Conservation (phyloP, 2,797 vertebrate genomes). For the Rhincodon typus region DNA sequence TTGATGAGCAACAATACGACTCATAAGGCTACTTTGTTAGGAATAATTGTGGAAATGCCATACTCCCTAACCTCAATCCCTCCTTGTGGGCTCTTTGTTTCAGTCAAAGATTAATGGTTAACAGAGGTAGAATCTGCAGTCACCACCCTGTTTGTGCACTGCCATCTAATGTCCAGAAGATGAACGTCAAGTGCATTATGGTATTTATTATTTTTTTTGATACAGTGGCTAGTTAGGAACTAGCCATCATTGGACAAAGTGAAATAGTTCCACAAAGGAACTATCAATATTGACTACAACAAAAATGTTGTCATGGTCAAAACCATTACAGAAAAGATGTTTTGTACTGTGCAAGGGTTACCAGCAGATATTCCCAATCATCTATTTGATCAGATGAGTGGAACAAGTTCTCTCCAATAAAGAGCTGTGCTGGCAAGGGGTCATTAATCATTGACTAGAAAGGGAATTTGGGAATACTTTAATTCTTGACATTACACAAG, state of each 20-base stretch:
- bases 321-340: background rate
- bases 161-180: background rate
- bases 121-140: background rate
- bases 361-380: background rate
- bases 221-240: background rate
- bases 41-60: background rate
- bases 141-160: background rate
- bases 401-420: no score
- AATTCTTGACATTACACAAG: background rate
- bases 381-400: no score
- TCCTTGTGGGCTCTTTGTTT: background rate
- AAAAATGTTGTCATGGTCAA: background rate
- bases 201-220: background rate
- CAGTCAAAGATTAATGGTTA: background rate
- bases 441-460: background rate
- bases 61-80: background rate
- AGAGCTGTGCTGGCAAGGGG: background rate
- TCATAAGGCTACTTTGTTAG: background rate
- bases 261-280: background rate
- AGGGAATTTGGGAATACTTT: background rate
- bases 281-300: background rate
- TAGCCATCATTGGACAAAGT: background rate
- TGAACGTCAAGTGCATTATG: background rate
- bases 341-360: background rate
- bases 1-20: background rate